Evolutionary conservation across 2,888 invertebrate species (phyloP), one percentile per base, ranked within the genome.

Genomic region (Pherbina coryleti): DNA sequence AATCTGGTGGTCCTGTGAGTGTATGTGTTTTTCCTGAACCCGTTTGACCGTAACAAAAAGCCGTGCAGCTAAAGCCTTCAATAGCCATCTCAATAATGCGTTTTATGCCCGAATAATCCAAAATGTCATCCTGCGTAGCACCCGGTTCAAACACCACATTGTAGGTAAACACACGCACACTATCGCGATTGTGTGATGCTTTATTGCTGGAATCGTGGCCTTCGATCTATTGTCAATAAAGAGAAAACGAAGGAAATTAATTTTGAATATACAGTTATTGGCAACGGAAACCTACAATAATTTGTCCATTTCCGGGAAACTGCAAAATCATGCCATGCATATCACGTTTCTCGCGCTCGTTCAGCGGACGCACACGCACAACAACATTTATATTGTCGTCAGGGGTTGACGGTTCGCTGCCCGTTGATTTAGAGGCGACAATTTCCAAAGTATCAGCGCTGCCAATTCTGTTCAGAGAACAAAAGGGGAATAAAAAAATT

Each of bases 1-100:
- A 90, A 83, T 95, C 94, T 0, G 97, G 96, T 14, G 96, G 96
- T 81, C 98, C 98, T 0, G 98, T 98, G 76, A 98, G 92, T 0
- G 98, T 98, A 88, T 98, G 97, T 0, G 98, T 98, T 91, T 98
- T 98, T 5, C 98, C 98, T 82, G 97, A 97, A 62, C 98, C 98
- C 0, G 98, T 98, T 91, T 98, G 98, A 1, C 98, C 98, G 90
- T 98, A 98, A 87, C 98, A 98, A 81, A 98, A 96, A 34, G 95
- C 96, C 0, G 98, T 98, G 86, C 97, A 97, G 44, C 96, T 95
- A 89, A 97, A 98, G 28, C 98, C 98, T 87, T 97, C 97, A 53
- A 98, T 93, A 0, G 97, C 96, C 97, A 98, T 97, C 88, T 97
- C 96, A 78, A 98, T 93, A 19, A 98, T 93, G 72, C 96, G 92